phyloP scores from a whole-genome alignment of 2,113 vertebrate species.

The Rynchops niger region DNA sequence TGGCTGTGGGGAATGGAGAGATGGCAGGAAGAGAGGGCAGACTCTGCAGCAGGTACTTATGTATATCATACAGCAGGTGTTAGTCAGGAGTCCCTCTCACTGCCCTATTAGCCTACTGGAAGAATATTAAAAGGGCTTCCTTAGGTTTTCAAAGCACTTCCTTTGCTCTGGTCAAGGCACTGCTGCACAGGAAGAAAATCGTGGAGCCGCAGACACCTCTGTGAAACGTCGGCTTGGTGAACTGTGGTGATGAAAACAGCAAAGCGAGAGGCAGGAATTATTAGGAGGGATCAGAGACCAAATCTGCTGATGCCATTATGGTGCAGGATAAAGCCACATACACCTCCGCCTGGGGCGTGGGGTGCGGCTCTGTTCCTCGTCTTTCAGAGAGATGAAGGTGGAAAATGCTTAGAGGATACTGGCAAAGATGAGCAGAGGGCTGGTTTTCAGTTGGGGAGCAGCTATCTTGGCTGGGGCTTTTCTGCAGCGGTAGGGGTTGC shows the following conservation, averaged over 20 bases:
- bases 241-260: background rate
- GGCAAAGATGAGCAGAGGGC: background rate
- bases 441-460: background rate
- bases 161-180: background rate
- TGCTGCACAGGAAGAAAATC: background rate
- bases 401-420: background rate
- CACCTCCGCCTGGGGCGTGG: fast-evolving
- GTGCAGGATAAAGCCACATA: background rate
- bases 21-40: background rate
- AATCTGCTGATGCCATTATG: background rate
- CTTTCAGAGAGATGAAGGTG: background rate
- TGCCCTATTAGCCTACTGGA: background rate
- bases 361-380: background rate
- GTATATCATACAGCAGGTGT: background rate
- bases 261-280: background rate
- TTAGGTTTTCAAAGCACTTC: background rate
- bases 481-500: background rate
- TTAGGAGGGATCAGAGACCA: background rate
- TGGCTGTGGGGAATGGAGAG: background rate
- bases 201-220: background rate
- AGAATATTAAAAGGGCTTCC: background rate
- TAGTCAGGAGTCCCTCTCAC: background rate
- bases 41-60: background rate
- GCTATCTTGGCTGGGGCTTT: background rate
- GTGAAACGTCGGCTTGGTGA: background rate